phyloP scores from a whole-genome alignment of 1,140 invertebrate genomes.

The Wiebesia pumilae region DNA sequence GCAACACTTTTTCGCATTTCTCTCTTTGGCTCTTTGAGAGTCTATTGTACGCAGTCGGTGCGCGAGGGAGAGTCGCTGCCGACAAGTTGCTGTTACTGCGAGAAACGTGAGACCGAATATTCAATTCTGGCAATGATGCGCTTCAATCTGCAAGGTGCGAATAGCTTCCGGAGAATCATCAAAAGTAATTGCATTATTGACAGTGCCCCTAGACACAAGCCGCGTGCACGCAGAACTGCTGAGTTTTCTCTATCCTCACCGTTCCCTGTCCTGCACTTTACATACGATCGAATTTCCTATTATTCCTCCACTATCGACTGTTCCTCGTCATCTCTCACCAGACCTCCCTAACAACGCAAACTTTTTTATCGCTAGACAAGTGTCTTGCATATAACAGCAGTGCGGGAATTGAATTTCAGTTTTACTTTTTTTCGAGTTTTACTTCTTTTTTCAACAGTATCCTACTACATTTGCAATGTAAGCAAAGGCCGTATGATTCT shows the following conservation, averaged over 20 bases:
- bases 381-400: not conserved
- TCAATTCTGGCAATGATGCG: constrained; percentile 59
- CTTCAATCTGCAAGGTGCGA: constrained; percentile 64
- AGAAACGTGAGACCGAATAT: constrained; percentile 60
- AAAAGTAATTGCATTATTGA: constrained; percentile 68
- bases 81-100: constrained; percentile 17
- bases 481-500: not conserved
- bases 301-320: not conserved
- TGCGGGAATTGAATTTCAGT: constrained; percentile 40
- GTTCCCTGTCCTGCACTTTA: not conserved
- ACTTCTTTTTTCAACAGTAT: constrained; percentile 6
- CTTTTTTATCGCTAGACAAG: not conserved
- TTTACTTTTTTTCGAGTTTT: constrained; percentile 19
- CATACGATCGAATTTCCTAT: not conserved
- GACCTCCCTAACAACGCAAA: no score
- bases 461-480: not conserved
- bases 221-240: not conserved
- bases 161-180: constrained; percentile 65
- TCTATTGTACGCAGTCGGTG: no score
- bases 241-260: not conserved
- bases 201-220: not conserved
- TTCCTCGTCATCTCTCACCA: not conserved
- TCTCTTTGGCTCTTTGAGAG: no score
- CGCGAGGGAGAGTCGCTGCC: no score
- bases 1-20: no score